Evolutionary conservation across 2,797 vertebrate genomes (phyloP), one percentile per base, ranked within the genome.

Genomic region (Hypotaenidia okinawae): DNA sequence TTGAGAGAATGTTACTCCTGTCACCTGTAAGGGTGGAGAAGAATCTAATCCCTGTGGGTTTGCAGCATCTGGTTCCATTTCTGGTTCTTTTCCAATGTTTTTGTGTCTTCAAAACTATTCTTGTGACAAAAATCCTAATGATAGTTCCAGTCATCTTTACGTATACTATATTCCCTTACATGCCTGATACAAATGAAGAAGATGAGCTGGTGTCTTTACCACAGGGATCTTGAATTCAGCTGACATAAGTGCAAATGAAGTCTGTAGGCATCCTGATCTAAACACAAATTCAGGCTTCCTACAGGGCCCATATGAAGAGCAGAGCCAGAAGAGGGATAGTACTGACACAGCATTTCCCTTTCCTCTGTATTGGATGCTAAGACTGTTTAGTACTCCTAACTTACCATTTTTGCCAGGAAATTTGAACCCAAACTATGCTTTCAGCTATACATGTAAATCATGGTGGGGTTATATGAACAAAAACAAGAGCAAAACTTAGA

Each of bases 401-500:
- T 30, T 58, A 81, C 22, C 39, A n/a, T 76, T 92, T 90, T 87
- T 93, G 25, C 64, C 64, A 89, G 58, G 37, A 91, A 68, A 75
- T 80, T 39, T 89, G 72, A 92, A 93, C 54, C 37, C 62, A 78
- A 59, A 87, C 66, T 87, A 32, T 77, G 69, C 51, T 85, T 84
- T 95, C 66, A 80, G 57, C 63, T 89, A 64, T 80, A 89, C 23
- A 24, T 39, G 51, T 74, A 92, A 89, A 94, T 93, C 74, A 82
- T 59, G 70, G 43, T 85, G 52, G 62, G 69, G 81, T 89, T 95
- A 87, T 76, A 94, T 43, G 67, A 67, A 88, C 62, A 70, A 94
- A 95, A 96, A 91, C 75, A 79, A 89, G 93, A 91, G 33, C 67
- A 90, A 85, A 95, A 97, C 86, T 86, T 95, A 86, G 81, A 93